Evolutionary conservation across 2,113 vertebrate species (phyloP), one percentile per base, ranked within the genome.

Genomic region (Cheirogaleus medius): DNA sequence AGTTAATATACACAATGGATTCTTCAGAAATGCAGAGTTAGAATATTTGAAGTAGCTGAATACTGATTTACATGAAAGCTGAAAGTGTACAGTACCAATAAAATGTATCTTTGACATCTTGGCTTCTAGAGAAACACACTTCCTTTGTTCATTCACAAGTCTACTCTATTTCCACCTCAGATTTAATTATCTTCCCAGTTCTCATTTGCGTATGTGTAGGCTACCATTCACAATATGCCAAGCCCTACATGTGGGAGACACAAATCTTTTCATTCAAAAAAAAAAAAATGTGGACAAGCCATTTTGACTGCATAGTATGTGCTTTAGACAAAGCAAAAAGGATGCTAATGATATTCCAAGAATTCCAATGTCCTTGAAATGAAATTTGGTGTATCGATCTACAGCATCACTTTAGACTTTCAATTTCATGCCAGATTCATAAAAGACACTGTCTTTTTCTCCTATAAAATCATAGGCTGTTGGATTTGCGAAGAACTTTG

Each of bases 71-170:
- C 85, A 87, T 90, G 86, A 91, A 92, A 82, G 78, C 88, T 68
- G 86, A 91, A 92, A 86, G 93, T 90, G 47, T 90, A 94, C 91
- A 87, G 96, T 87, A 76, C 68, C 94, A 74, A 66, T 68, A 78
- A 94, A 91, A 94, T 77, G 90, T 94, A 94, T 93, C 95, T 96
- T 80, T 96, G 95, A 87, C 91, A 95, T 96, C 96, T 95, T 91
- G 94, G 95, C 97, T 97, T 93, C 91, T n/a, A 95, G 93, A 89
- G 96, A 82, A 93, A 94, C 78, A 94, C 54, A 94, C 64, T 94
- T 93, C 63, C 83, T 96, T 96, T 97, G 97, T 97, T 96, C 89
- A 96, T 90, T 98, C 83, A 97, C 89, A 91, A 95, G 91, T 96
- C 95, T 82, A 92, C 93, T 97, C 88, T 88, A 68, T 95, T 97